Base-by-base conservation (phyloP, 2,113 vertebrate species). In the Ia io region DNA sequence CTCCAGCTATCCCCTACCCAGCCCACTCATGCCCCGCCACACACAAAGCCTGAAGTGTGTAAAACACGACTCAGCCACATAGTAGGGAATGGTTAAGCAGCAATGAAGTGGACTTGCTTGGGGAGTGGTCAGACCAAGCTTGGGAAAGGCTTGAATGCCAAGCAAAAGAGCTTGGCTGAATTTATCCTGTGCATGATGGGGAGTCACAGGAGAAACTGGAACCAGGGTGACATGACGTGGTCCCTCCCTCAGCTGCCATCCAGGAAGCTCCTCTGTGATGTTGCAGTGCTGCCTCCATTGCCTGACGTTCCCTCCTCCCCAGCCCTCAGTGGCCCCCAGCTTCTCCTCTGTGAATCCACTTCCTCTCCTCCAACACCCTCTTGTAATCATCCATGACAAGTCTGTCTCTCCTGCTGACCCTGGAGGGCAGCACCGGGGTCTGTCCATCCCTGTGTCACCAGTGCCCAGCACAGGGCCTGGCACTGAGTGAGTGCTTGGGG, bases 181-280 rank as follows among this genome's bases (percentile, higher is more conserved):
- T 53, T 70, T 20, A 2, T n/a, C 74, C 76, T 40, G 22, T 51
- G 47, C 13, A 30, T 53, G 35, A 14, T 35, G 14, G 18, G 47
- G 18, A 63, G n/a, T 69, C n/a, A 47, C n/a, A n/a, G 47, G 22
- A 90, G 59, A 69, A 53, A 6, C 23, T 25, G 28, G n/a, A 37
- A 14, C 23, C 25, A 3, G 30, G 23, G 30, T 28, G 13, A 11
- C 35, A 22, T 37, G 65, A 56, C 3, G 2, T 2, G 0, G 17
- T 32, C 65, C 18, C 51, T 20, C 35, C 74, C 28, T 80, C 49
- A 61, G 47, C 56, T 63, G 56, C 56, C 56, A 82, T 22, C 56
- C 56, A 32, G 37, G 53, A 61, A 30, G 37, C 6, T 37, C 49
- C 42, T 47, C 82, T 16, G 42, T 25, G 32, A 67, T 25, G 6